phyloP scores from a whole-genome alignment of 2,888 invertebrate genomes.

The Rhingia rostrata region DNA sequence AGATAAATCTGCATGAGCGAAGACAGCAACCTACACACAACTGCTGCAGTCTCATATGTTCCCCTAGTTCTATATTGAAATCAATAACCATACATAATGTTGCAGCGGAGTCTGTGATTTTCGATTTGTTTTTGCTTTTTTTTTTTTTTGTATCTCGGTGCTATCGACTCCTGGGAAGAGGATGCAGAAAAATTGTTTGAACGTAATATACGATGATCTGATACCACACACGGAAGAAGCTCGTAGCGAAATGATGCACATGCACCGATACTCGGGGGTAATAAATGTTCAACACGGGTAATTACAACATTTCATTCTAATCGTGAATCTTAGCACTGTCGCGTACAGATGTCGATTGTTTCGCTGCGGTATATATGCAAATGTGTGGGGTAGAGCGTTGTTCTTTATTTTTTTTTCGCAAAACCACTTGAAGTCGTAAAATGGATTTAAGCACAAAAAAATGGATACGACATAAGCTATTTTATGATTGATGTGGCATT shows the following conservation, averaged over 20 bases:
- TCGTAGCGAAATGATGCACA: constrained; percentile 70
- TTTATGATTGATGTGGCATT: constrained; percentile 10
- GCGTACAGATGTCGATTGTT: constrained; percentile 64
- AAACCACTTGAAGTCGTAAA: too few species aligned
- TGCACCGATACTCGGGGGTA: constrained; percentile 61
- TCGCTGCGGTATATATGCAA: not conserved
- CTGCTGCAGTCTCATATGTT: constrained; percentile 9
- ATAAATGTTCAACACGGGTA: constrained; percentile 74
- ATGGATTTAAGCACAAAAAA: not conserved
- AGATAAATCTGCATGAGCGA: constrained; percentile 69
- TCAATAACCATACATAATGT: constrained; percentile 73
- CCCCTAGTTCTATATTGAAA: constrained; percentile 58
- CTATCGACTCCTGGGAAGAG: constrained; percentile 6
- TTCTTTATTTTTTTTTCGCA: too few species aligned
- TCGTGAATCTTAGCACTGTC: constrained; percentile 68
- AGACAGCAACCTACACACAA: constrained; percentile 65
- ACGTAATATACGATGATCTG: constrained; percentile 66
- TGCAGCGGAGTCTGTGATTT: constrained; percentile 37
- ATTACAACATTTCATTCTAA: constrained; percentile 75
- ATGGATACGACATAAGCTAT: constrained; percentile 7
- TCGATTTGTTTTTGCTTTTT: constrained; percentile 6
- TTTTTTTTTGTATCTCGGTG: not conserved
- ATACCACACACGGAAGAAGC: constrained; percentile 74
- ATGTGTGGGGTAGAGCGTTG: not conserved
- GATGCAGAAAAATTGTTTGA: not conserved